These are phyloP conservation scores for Poeciliopsis prolifica DNA, from an alignment of 2,113 vertebrate genomes.

Conservation along the genomic window DNA sequence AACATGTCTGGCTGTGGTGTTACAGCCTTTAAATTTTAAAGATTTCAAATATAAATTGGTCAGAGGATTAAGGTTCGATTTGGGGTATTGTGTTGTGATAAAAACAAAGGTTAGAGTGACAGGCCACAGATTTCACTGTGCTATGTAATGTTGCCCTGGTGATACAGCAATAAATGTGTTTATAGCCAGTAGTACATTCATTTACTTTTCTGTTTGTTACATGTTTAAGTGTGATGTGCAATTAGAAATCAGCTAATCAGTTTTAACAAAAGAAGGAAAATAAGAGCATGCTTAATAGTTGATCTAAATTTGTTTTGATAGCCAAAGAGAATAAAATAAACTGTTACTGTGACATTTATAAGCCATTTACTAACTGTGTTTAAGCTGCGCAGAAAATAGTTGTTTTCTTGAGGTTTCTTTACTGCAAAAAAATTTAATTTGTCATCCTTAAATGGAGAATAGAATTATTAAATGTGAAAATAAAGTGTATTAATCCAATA, in stretches of 20 bases:
- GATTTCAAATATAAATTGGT: background rate
- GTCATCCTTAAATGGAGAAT: background rate
- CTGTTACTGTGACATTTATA: slow-evolving; percentile 47
- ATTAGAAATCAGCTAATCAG: slow-evolving; percentile 70
- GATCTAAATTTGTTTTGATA: slow-evolving; percentile 68
- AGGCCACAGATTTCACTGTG: background rate
- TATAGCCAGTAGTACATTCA: slow-evolving; percentile 58
- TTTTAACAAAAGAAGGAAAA: slow-evolving; percentile 57
- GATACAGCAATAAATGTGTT: slow-evolving; percentile 5
- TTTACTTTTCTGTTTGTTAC: slow-evolving; percentile 57
- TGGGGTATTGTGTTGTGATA: background rate
- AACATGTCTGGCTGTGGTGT: too few relatives aligned
- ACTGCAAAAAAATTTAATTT: slow-evolving; percentile 22
- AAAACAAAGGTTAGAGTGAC: too few relatives aligned
- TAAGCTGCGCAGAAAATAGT: slow-evolving; percentile 34
- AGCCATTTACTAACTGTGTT: slow-evolving; percentile 37
- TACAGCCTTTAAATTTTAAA: background rate
- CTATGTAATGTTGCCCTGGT: background rate
- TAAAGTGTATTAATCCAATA: too few relatives aligned
- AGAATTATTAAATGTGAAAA: background rate
- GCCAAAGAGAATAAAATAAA: slow-evolving; percentile 39
- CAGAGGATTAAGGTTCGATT: background rate
- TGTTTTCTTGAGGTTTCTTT: slow-evolving; percentile 22
- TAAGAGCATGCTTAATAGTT: slow-evolving; percentile 48
- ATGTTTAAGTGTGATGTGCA: slow-evolving; percentile 61